phyloP scores from a whole-genome alignment of 1,140 invertebrate genomes.

The Copidosoma floridanum region DNA sequence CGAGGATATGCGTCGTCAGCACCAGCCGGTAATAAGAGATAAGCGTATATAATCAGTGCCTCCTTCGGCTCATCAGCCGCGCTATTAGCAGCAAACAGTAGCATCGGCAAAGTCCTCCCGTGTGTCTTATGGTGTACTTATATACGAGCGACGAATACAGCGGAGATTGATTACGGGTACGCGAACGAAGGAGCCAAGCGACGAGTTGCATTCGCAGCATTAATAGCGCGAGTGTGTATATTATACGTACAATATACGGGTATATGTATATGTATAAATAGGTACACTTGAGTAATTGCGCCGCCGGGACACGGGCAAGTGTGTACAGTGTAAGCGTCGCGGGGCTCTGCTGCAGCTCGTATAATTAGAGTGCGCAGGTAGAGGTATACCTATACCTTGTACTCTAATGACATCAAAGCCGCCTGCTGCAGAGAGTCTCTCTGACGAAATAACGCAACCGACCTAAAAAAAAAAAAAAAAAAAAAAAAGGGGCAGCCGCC shows the following conservation, averaged over 20 bases:
- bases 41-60: background rate
- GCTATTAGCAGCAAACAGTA: background rate
- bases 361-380: conserved; percentile 3
- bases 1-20: too few species aligned
- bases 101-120: background rate
- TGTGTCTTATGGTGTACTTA: too few species aligned
- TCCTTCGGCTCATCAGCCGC: background rate
- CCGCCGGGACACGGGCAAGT: background rate
- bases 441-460: conserved; percentile 1
- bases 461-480: conserved; percentile 16
- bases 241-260: too few species aligned
- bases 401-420: conserved; percentile 4
- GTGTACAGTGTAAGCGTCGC: too few species aligned
- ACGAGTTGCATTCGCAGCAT: background rate
- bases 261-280: too few species aligned
- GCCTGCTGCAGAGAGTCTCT: too few species aligned
- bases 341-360: background rate
- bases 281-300: conserved; percentile 2
- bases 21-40: background rate
- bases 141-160: too few species aligned
- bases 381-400: too few species aligned
- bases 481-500: too few species aligned
- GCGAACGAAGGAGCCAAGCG: too few species aligned
- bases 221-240: too few species aligned
- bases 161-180: too few species aligned